Evolutionary conservation across 1,140 invertebrate genomes (phyloP), one percentile per base, ranked within the genome.

Genomic region (Aricia agestis): DNA sequence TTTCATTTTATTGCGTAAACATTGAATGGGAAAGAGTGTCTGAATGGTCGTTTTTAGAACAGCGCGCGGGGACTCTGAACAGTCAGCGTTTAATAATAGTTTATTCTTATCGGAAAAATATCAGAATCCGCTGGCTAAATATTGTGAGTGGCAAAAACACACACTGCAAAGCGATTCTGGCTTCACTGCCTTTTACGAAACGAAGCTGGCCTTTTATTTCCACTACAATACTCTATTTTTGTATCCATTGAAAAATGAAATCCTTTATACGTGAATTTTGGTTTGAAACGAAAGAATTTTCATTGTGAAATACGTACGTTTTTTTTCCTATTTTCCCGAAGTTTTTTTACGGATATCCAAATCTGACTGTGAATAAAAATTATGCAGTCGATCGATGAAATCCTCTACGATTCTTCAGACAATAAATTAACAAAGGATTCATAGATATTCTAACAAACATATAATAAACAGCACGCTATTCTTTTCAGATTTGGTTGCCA

Each of bases 201-300:
- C 59, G 17, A 63, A 25, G 59, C 59, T 63, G 17, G 17, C 17
- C 18, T 59, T 59, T 59, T 59, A 19, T 59, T 63, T 63, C 59
- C 59, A 18, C 59, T 63, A 11, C 59, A 63, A 63, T 19, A 63
- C 17, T 63, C 18, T 63, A 63, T 63, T 63, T 63, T 63, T 63
- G 17, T 63, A 63, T 63, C 17, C 10, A 63, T 19, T 63, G 59
- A 19, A 19, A 63, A 63, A 63, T 63, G 10, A 13, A 63, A 63
- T 63, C 59, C 18, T 63, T 19, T 63, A 19, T 63, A 19, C 59
- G 59, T 63, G 17, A 52, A 52, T 52, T 52, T 52, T 52, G 45
- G 45, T 52, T 52, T 52, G 9, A 10, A 52, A 52, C 11, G 45
- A 52, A 52, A 52, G 45, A 52, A 52, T 52, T 52, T 52, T 52